Evolutionary conservation across 2,797 vertebrate species (phyloP), one percentile per base, ranked within the genome.

Genomic region (Coregonus sp.): DNA sequence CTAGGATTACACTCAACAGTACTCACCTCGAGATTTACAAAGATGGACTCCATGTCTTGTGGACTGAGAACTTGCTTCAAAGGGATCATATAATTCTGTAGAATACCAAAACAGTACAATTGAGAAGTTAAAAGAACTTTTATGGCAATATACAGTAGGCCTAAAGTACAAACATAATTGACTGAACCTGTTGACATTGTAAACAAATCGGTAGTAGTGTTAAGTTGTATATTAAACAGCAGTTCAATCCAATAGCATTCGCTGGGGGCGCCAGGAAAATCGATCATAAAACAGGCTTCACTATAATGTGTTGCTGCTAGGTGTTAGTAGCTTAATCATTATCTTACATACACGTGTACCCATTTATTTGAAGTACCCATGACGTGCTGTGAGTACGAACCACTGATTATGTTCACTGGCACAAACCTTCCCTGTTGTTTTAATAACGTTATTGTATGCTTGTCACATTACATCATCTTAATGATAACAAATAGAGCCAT

Each of bases 21-120:
- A 80, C 92, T 89, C 89, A 97, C 98, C 97, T 99, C 98, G 59
- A 99, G 89, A 86, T 99, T 99, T 89, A 98, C 97, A 86, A 99
- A 99, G 89, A 99, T 95, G 2, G 96, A 93, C 66, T 95, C 95
- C 96, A 98, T 96, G 77, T 99, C 98, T 0, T 95, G 94, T 0
- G 94, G 93, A 82, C 90, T 95, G 85, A 99, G 92, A n/a, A 99
- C 94, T 84, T 94, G 94, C 88, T 95, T 95, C 91, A 99, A 80
- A 0, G 98, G 97, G 72, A 93, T 95, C 97, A 99, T 96, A 65
- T 99, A 99, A 87, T 97, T 99, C 98, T 99, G 93, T 2, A 73
- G 81, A 76, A 76, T 11, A 47, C 75, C 25, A 3, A 20, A 20
- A 67, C 74, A 75, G 50, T 7, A 61, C 56, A 61, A n/a, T 25